phyloP scores from a whole-genome alignment of 2,113 vertebrate genomes.

The Cyanoramphus novaezelandiae region DNA sequence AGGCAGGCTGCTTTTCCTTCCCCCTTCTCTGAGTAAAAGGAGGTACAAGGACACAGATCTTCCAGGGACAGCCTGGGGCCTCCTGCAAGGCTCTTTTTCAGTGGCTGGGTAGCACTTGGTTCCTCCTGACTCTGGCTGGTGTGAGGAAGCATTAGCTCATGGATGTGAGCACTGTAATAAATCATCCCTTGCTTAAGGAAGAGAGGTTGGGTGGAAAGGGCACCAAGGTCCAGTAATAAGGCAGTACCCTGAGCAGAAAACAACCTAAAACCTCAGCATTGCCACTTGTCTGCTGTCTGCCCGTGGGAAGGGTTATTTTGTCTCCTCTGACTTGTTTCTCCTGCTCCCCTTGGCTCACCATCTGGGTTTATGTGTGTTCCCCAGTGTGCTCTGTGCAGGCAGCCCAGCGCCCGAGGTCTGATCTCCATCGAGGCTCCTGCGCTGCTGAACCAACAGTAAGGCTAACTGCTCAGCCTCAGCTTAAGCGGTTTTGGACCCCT shows the following conservation, averaged over 20 bases:
- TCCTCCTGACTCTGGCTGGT: neutral
- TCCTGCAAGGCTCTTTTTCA: neutral
- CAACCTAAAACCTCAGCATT: neutral
- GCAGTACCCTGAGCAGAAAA: neutral
- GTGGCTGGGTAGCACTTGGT: neutral
- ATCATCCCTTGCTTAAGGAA: neutral
- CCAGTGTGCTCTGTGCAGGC: neutral
- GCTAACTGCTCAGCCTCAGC: neutral
- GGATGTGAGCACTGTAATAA: fast-evolving
- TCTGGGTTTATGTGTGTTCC: fast-evolving
- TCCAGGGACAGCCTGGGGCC: neutral
- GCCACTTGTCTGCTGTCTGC: neutral
- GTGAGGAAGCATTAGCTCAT: neutral
- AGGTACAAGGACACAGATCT: neutral
- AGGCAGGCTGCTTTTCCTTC: neutral
- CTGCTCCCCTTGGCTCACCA: neutral
- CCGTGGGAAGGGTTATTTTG: neutral
- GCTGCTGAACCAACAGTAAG: neutral
- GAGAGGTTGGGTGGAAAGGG: neutral
- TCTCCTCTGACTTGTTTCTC: neutral
- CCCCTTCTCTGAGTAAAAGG: neutral
- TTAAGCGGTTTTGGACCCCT: neutral
- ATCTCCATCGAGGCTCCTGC: neutral
- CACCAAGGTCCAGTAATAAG: neutral
- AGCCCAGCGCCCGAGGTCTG: neutral